Base-by-base conservation (phyloP, 37 sponge, comb jelly and placozoan genomes). In the Eunapius fragilis region DNA sequence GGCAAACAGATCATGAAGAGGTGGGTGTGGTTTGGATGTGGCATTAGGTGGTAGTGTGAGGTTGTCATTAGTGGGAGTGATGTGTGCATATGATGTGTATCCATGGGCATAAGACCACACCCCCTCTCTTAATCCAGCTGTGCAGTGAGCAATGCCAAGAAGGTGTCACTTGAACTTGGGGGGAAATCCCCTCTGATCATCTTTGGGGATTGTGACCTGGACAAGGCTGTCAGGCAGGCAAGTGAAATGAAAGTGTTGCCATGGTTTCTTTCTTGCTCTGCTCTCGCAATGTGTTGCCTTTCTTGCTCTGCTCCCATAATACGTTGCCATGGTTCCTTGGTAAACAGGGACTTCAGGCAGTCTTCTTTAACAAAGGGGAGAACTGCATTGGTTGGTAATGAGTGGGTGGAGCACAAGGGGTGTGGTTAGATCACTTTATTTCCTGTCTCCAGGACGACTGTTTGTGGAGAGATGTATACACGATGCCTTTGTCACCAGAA, bases 331-430 rank as follows among this genome's bases (percentile, higher is more conserved):
- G 68, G n/a, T 34, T 25, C 6, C 70, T 2, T 70, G 5, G 19
- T 77, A 9, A 41, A 12, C 80, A 95, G 89, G 92, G 95, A 37
- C 80, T 80, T 25, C 90, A 89, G 49, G 74, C 96, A 45, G 94
- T 93, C 45, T 93, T 94, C 91, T 97, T 97, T 89, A 97, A 97
- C 91, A 97, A 97, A 74, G 97, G 97, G 69, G 97, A 97, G 86
- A 97, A 97, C 89, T 97, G 95, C 71, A 97, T 97, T 80, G 97
- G 97, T 95, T 45, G 96, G 95, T 83, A 34, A 69, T 81, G 32
- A 1, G 12, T 34, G 31, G 19, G 7, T 75, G 41, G 28, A 26
- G n/a, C 23, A 13, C 1, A 0, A 0, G 1, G 31, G 30, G 5
- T 70, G 45, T 73, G 26, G 24, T 38, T 71, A 3, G 34, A 45